phyloP scores from a whole-genome alignment of 1,140 invertebrate species.

The Mamestra configurata region DNA sequence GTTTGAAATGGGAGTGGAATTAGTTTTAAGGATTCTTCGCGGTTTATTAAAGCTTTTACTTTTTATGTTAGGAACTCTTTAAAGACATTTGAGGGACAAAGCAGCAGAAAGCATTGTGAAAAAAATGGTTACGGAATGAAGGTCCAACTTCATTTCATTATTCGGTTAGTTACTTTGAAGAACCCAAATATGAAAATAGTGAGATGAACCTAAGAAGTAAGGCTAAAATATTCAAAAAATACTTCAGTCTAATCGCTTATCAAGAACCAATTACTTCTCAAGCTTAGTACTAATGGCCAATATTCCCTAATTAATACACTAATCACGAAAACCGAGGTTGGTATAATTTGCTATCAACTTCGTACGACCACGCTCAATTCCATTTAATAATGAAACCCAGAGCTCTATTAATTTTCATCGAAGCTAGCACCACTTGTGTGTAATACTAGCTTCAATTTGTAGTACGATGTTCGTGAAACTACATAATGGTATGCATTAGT shows the following conservation, averaged over 20 bases:
- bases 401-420: conserved; percentile 1
- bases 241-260: too few species aligned
- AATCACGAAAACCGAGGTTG: not conserved
- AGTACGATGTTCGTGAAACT: not conserved
- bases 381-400: not conserved
- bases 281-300: not conserved
- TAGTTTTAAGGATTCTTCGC: conserved; percentile 23
- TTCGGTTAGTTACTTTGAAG: not conserved
- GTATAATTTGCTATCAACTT: conserved; percentile 3
- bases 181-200: too few species aligned
- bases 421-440: conserved; percentile 7
- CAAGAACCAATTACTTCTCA: not conserved
- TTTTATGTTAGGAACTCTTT: not conserved
- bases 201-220: too few species aligned
- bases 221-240: too few species aligned
- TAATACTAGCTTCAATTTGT: not conserved
- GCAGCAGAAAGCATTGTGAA: not conserved
- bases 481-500: not conserved
- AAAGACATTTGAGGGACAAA: too few species aligned
- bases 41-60: conserved; percentile 17
- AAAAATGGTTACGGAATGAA: not conserved
- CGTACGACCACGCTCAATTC: not conserved
- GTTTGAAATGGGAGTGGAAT: conserved; percentile 11
- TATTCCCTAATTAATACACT: not conserved
- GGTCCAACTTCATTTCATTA: not conserved